Base-by-base conservation (phyloP, 2,797 vertebrate genomes). In the Melanotaenia pygmaea region DNA sequence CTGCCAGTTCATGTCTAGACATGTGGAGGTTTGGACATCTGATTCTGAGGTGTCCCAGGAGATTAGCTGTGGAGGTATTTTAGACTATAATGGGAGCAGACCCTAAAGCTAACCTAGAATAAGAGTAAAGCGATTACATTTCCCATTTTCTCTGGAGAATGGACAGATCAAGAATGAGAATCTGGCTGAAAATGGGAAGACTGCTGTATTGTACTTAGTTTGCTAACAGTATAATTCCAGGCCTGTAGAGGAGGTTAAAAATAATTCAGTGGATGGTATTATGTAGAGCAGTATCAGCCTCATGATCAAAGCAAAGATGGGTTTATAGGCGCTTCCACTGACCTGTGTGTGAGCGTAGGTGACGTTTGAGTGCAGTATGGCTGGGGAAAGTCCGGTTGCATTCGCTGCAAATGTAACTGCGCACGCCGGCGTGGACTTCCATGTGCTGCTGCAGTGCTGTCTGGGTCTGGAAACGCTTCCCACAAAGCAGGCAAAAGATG, bases 331-430 rank as follows among this genome's bases (percentile, higher is more conserved):
- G 34, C 62, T 50, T 64, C 66, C 64, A 85, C 90, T 81, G 64
- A 93, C 92, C 92, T 87, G 92, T 93, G 87, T 93, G 97, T 1
- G 96, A 98, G 88, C 97, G 96, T 73, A 98, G 95, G 93, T 98
- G 97, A 70, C 97, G 96, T 75, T 98, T 98, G 87, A 98, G 97
- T 9, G 97, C 96, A 0, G 97, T 98, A 93, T 98, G 97, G 94
- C 97, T 98, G 84, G 97, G 97, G 88, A 98, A 98, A 59, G 97
- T 98, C 88, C 97, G 94, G 94, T 98, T 96, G 93, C 97, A 98
- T 85, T 98, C 97, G 0, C 96, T 97, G 94, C 97, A 98, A 83
- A 96, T 97, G 93, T 98, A 98, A 93, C 96, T 98, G 78, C 96
- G 95, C 47, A 97, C 97, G 4, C 97, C 96, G 0, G 97, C 97